Conservation (phyloP, 2,113 vertebrate species). For the Microcebus tavaratra region DNA sequence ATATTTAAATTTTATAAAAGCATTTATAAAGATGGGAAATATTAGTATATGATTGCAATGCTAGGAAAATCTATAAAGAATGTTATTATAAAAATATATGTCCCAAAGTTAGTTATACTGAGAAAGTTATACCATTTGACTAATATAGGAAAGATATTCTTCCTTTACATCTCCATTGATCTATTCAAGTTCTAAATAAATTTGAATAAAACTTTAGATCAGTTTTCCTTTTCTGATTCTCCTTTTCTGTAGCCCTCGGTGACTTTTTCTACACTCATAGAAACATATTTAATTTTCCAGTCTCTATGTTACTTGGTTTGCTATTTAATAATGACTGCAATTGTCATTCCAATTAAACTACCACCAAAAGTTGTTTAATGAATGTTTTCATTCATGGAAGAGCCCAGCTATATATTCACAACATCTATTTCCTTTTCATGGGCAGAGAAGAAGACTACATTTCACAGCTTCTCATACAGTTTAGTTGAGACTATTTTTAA, state of each 20-base stretch:
- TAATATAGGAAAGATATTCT: background rate
- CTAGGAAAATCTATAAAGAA: background rate
- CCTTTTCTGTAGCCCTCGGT: background rate
- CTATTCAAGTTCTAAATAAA: background rate
- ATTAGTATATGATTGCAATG: background rate
- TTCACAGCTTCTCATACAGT: background rate
- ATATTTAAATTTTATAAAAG: background rate
- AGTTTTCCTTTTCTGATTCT: background rate
- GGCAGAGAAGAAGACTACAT: background rate
- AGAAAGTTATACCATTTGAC: background rate
- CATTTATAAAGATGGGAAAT: background rate
- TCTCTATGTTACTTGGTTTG: background rate
- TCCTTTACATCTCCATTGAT: background rate
- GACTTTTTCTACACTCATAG: background rate
- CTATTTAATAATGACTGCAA: background rate
- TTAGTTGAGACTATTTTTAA: background rate
- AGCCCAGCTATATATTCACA: background rate
- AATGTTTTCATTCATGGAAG: background rate
- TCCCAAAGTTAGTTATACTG: background rate
- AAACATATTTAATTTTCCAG: background rate
- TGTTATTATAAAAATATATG: background rate
- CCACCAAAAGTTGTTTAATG: background rate
- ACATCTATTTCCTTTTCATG: background rate
- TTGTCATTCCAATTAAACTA: background rate
- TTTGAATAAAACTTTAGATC: background rate